Evolutionary conservation across 2,797 vertebrate species (phyloP).

Genomic region (Craterocephalus amniculus): DNA sequence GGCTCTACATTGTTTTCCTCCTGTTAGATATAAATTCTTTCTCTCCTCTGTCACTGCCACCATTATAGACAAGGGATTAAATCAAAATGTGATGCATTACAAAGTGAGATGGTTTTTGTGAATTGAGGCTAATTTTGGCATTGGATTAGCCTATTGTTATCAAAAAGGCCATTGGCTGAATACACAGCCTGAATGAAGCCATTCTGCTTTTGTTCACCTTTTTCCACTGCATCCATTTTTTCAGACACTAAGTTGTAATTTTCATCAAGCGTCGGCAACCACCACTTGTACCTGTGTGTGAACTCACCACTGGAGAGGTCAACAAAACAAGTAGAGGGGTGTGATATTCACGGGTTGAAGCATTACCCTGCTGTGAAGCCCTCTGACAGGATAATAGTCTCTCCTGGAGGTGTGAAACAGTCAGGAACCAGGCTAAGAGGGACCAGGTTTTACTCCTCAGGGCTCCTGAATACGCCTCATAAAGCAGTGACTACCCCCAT

Average conservation of each 20-base stretch:
- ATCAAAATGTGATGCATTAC: too few relatives aligned
- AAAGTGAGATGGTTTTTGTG: too few relatives aligned
- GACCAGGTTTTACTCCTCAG: constrained; percentile 54
- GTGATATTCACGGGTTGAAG: constrained; percentile 70
- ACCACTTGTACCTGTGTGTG: constrained; percentile 46
- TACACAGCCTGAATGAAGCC: not conserved
- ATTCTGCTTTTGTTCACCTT: constrained; percentile 30
- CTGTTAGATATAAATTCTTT: too few relatives aligned
- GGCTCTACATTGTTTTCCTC: not conserved
- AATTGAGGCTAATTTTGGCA: not conserved
- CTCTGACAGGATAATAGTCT: constrained; percentile 71
- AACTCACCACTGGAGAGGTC: constrained; percentile 55
- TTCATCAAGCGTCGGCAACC: constrained; percentile 63
- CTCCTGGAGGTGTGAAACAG: constrained; percentile 77
- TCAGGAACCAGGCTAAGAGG: constrained; percentile 63
- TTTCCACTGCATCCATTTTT: not conserved
- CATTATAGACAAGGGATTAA: too few relatives aligned
- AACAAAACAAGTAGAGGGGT: constrained; percentile 73
- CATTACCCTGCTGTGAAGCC: constrained; percentile 66
- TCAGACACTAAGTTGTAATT: not conserved
- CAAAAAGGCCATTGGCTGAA: not conserved
- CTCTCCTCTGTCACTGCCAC: too few relatives aligned
- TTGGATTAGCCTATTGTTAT: not conserved
- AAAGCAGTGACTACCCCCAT: constrained; percentile 35
- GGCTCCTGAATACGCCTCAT: constrained; percentile 48